Evolutionary conservation across 92 coral and sea anemone species (phyloP), one percentile per base, ranked within the genome.

Genomic region (Porites evermanni): DNA sequence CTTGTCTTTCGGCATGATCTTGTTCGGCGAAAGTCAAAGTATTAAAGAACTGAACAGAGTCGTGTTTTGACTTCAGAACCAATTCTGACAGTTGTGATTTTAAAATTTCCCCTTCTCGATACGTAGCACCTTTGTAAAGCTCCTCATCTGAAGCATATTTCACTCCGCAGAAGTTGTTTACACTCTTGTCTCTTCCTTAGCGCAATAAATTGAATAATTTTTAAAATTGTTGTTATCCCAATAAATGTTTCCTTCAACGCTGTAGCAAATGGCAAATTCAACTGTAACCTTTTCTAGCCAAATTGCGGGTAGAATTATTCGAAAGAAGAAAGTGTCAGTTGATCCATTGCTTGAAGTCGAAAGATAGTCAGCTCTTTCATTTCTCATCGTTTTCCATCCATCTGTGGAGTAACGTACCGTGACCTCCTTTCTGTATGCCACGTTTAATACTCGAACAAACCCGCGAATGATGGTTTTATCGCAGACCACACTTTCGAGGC

Each of bases 401-500:
- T 94, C 91, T 59, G 78, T 88, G 4, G 92, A 84, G 79, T 88
- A 94, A 16, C 95, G 91, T 24, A 94, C 91, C 5, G 84, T 79
- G 50, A 94, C 94, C 64, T 90, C 93, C 75, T 94, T 94, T 4
- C 60, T 75, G 68, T 93, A 94, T 56, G 93, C 91, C 70, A 92
- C 89, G 89, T 94, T 94, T 58, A 84, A 69, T 6, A 94, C 98
- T 64, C 87, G 88, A 9, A 94, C 93, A 32, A 95, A 91, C 12
- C 99, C 99, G 32, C 93, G 93, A 19, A 97, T 77, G 32, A 93
- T 91, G 77, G 72, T 79, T 51, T 94, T 88, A 7, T 95, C 94
- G 56, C 94, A 94, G 38, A 92, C 85, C 18, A 97, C 88, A 81
- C 91, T 93, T 81, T 97, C 99, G 61, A 97, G 78, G 67, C 98